These are phyloP conservation scores for Ptiloglossa arizonensis DNA, from an alignment of 1,140 invertebrate genomes.

Conservation along the genomic window DNA sequence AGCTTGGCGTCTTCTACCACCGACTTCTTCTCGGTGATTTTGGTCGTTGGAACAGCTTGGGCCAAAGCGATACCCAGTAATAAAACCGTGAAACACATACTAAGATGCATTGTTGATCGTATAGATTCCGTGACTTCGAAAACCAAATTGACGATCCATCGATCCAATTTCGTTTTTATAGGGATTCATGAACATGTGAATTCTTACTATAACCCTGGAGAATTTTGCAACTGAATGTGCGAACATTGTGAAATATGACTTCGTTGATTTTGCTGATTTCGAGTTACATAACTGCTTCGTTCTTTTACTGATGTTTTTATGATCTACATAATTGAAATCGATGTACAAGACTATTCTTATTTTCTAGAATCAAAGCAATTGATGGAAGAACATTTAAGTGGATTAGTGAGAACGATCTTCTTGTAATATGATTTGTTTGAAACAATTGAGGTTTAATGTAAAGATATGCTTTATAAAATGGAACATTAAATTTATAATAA, in stretches of 20 bases:
- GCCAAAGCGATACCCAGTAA: constrained; percentile 20
- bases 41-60: constrained; percentile 19
- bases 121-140: background rate
- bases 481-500: no score
- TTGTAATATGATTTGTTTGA: no score
- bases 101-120: constrained; percentile 27
- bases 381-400: no score
- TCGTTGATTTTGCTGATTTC: background rate
- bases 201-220: background rate
- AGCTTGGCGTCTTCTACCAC: background rate
- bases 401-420: no score
- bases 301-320: background rate
- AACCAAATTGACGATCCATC: background rate
- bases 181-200: background rate
- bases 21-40: constrained; percentile 38
- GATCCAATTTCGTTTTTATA: constrained; percentile 31
- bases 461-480: no score
- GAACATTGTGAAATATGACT: background rate
- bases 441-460: no score
- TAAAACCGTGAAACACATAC: constrained; percentile 1
- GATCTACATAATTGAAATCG: background rate
- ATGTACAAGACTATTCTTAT: background rate
- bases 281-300: background rate
- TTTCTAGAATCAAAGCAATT: no score
- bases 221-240: background rate